Percentiles rank a stretch among this genome's conserved stretches.
Conservation (phyloP, 2,888 invertebrate genomes). For the Tridacna gigas region DNA sequence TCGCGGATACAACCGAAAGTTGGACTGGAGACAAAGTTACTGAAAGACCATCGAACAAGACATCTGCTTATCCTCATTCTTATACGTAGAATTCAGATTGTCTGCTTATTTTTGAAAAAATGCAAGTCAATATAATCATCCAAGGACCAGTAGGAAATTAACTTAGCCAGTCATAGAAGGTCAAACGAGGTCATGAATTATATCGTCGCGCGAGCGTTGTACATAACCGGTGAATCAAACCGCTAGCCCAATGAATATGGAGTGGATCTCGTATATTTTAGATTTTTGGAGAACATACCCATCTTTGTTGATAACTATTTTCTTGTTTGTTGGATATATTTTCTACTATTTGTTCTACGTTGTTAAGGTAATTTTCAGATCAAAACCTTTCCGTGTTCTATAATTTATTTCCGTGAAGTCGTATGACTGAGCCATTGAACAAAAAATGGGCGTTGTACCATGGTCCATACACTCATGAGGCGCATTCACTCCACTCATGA, state of each 20-base stretch:
- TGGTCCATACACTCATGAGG: neutral
- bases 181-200: neutral
- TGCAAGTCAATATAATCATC: too few relatives aligned
- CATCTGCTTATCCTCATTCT: too few relatives aligned
- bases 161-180: neutral
- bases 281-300: constrained; percentile 56
- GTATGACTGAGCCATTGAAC: neutral
- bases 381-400: neutral
- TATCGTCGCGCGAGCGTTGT: neutral
- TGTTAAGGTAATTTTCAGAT: constrained; percentile 56
- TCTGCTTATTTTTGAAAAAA: too few relatives aligned
- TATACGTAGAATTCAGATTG: too few relatives aligned
- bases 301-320: constrained; percentile 41
- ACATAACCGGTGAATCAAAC: too few relatives aligned
- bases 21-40: too few relatives aligned
- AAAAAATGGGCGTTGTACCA: neutral
- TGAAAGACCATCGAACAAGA: too few relatives aligned
- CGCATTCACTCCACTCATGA: neutral
- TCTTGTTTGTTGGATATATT: constrained; percentile 58
- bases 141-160: too few relatives aligned
- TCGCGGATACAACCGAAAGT: too few relatives aligned
- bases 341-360: constrained; percentile 64
- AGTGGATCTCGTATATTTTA: constrained; percentile 20
- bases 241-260: neutral
- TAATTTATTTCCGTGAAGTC: too few relatives aligned